These are phyloP conservation scores for Protobothrops flavoviridis DNA, from an alignment of 2,113 vertebrate genomes.

Conservation along the genomic window DNA sequence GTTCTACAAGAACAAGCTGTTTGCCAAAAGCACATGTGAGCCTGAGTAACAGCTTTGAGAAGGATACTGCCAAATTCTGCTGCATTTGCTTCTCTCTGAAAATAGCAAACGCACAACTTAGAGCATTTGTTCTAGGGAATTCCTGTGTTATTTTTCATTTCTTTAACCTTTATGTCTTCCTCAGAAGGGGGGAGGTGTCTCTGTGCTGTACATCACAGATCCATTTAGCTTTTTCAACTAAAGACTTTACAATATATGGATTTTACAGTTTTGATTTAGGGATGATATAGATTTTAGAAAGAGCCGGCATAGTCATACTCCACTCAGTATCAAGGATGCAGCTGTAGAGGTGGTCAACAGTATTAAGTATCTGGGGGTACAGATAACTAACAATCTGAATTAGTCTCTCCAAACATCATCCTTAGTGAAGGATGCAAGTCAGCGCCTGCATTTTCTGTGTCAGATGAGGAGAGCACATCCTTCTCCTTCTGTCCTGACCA, in stretches of 20 bases:
- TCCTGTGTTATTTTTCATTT: slow-evolving; percentile 19
- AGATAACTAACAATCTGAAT: no score
- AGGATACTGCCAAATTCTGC: slow-evolving; percentile 16
- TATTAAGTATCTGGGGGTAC: no score
- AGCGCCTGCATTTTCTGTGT: no score
- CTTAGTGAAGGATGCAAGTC: no score
- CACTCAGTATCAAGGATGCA: no score
- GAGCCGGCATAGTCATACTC: no score
- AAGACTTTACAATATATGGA: neutral
- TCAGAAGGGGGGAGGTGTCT: no score
- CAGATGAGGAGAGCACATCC: no score
- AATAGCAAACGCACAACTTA: neutral
- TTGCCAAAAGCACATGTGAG: slow-evolving; percentile 53
- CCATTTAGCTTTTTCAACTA: neutral
- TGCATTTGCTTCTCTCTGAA: slow-evolving; percentile 19
- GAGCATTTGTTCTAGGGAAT: neutral
- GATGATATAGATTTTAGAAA: neutral
- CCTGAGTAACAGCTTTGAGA: slow-evolving; percentile 38
- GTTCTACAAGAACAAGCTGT: slow-evolving; percentile 49
- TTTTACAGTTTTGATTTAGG: neutral
- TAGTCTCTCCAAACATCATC: no score
- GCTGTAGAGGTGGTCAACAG: no score
- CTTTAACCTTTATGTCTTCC: neutral
- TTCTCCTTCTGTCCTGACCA: no score
- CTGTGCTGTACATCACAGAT: neutral